These are phyloP conservation scores for Drosophila tani DNA, from an alignment of 1,140 invertebrate species.

Conservation along the genomic window DNA sequence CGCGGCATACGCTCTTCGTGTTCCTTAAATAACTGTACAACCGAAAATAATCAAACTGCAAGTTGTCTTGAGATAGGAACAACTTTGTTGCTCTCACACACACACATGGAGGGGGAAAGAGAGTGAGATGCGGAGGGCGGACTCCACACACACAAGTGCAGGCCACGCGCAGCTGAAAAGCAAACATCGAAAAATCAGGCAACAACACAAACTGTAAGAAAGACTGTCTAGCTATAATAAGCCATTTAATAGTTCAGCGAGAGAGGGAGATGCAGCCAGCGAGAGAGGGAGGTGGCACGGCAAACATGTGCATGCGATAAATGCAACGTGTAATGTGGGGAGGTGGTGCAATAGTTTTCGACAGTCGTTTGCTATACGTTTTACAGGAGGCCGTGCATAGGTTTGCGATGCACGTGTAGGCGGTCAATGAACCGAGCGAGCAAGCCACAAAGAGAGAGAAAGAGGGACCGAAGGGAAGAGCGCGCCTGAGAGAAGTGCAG, in stretches of 20 bases:
- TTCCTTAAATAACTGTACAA: slow-evolving; percentile 49
- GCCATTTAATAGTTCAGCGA: slow-evolving; percentile 56
- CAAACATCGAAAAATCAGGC: slow-evolving; percentile 59
- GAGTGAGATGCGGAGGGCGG: background rate
- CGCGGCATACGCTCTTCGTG: slow-evolving; percentile 9
- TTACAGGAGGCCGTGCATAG: slow-evolving; percentile 67
- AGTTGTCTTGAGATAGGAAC: slow-evolving; percentile 65
- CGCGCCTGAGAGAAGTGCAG: slow-evolving; percentile 14
- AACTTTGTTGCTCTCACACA: slow-evolving; percentile 21
- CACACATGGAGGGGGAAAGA: background rate
- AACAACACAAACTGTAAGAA: slow-evolving; percentile 39
- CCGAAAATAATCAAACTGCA: slow-evolving; percentile 52
- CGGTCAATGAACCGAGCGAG: slow-evolving; percentile 76
- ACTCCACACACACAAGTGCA: slow-evolving; percentile 42
- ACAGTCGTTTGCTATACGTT: slow-evolving; percentile 34
- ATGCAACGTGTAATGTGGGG: slow-evolving; percentile 68
- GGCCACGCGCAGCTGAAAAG: slow-evolving; percentile 71
- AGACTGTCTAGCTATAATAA: slow-evolving; percentile 50
- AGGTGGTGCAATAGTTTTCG: slow-evolving; percentile 67
- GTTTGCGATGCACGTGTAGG: slow-evolving; percentile 73
- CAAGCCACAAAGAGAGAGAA: slow-evolving; percentile 15
- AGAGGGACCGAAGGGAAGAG: slow-evolving; percentile 12
- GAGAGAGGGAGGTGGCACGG: slow-evolving; percentile 18
- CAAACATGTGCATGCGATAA: slow-evolving; percentile 76
- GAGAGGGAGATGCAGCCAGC: slow-evolving; percentile 8